Percentiles rank a stretch among this genome's conserved stretches.
These are phyloP conservation scores for Myocastor coypus DNA, from an alignment of 2,113 vertebrate genomes.

Conservation along the genomic window DNA sequence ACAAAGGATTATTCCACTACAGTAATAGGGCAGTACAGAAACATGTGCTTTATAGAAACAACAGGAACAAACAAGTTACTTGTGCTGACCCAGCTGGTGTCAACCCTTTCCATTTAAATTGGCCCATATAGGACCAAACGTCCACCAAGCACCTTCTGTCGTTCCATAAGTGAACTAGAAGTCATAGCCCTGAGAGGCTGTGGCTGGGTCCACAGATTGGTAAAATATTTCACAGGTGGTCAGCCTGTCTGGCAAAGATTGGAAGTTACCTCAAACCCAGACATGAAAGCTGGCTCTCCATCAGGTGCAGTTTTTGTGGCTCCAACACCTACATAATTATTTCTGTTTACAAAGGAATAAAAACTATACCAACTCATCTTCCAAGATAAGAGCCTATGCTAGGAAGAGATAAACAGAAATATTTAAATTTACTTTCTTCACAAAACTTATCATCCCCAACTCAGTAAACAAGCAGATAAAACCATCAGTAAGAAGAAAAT, in stretches of 20 bases:
- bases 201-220: slow-evolving; percentile 62
- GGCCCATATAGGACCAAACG: background rate
- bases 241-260: slow-evolving; percentile 56
- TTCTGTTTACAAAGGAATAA: slow-evolving; percentile 25
- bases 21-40: background rate
- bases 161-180: background rate
- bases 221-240: slow-evolving; percentile 75
- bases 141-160: background rate
- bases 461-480: background rate
- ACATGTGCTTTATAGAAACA: slow-evolving; percentile 7
- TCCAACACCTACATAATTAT: slow-evolving; percentile 53
- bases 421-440: slow-evolving; percentile 2
- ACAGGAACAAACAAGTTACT: background rate
- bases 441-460: background rate
- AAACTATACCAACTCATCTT: slow-evolving; percentile 22
- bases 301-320: slow-evolving; percentile 43
- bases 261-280: slow-evolving; percentile 59
- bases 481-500: background rate
- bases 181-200: background rate
- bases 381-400: slow-evolving; percentile 11
- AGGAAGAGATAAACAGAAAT: background rate
- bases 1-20: background rate
- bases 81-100: slow-evolving; percentile 38
- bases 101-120: slow-evolving; percentile 30
- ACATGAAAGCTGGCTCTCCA: slow-evolving; percentile 46